Evolutionary conservation across 1,140 invertebrate genomes (phyloP), one percentile per base, ranked within the genome.

Genomic region (Drosophila serrata): DNA sequence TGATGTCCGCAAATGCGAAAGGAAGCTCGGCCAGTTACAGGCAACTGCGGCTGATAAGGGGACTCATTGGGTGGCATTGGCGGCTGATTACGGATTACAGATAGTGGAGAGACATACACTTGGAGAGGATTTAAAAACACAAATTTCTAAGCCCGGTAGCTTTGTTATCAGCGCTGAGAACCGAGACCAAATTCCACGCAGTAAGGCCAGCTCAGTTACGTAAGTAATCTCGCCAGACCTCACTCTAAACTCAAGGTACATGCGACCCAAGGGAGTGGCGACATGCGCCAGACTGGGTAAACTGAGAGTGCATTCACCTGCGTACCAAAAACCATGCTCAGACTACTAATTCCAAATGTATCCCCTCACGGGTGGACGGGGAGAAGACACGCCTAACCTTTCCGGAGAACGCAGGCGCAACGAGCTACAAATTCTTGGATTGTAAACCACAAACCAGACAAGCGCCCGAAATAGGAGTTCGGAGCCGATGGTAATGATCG

Each of bases 341-440:
- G 60, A 27, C 31, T 35, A 46, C 53, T 45, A 59, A 45, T 65
- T 46, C 33, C 17, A 31, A 31, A 27, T 46, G 29, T 51, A 27
- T 43, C 35, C 59, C 67, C 42, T 40, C 22, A 19, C n/a, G 27
- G 8, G 13, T 15, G 22, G 39, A 9, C 15, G 43, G 22, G 48
- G 12, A 24, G 33, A n/a, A 43, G 11, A 56, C 24, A 62, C 31
- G 57, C 33, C 33, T 15, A 56, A 56, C 49, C 48, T 67, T 59
- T 35, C 27, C 43, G 11, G 37, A 39, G 45, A 74, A 70, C 37
- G 31, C 35, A 45, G n/a, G 45, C 43, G 46, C 22, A 75, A 57
- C 40, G 37, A 63, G 72, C 37, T 51, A 75, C 49, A 63, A 62
- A 57, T 63, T 49, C 42, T 24, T 56, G 39, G 51, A 67, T 64